Conservation (phyloP, 2,113 vertebrate genomes). For the Oceanodroma tethys region DNA sequence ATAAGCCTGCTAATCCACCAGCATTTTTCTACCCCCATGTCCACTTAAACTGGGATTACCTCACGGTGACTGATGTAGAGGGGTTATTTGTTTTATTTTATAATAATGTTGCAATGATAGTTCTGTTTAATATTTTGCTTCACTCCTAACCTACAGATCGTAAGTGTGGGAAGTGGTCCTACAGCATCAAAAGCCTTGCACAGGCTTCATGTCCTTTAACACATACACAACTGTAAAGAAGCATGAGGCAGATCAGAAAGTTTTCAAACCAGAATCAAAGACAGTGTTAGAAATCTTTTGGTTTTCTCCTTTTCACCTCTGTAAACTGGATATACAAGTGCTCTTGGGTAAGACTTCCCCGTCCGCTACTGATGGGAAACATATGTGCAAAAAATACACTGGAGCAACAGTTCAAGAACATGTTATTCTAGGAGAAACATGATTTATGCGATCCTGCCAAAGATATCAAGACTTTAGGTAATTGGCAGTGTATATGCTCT, state of each 20-base stretch:
- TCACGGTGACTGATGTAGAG: neutral
- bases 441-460: neutral
- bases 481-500: neutral
- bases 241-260: neutral
- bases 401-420: slow-evolving; percentile 13
- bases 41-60: neutral
- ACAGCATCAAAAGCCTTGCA: neutral
- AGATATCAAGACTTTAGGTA: neutral
- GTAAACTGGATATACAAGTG: neutral
- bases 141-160: neutral
- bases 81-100: neutral
- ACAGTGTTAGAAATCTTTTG: neutral
- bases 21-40: neutral
- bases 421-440: slow-evolving; percentile 29
- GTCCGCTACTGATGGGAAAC: slow-evolving; percentile 9
- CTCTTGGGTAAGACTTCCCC: neutral
- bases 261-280: neutral
- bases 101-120: neutral
- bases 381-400: neutral
- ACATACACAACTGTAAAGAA: neutral
- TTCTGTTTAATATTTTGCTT: neutral
- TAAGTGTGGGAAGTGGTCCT: neutral
- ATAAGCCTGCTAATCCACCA: neutral
- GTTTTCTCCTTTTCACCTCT: neutral
- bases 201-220: neutral